Base-by-base conservation (phyloP, 2,113 vertebrate genomes). In the Cephalopterus ornatus region DNA sequence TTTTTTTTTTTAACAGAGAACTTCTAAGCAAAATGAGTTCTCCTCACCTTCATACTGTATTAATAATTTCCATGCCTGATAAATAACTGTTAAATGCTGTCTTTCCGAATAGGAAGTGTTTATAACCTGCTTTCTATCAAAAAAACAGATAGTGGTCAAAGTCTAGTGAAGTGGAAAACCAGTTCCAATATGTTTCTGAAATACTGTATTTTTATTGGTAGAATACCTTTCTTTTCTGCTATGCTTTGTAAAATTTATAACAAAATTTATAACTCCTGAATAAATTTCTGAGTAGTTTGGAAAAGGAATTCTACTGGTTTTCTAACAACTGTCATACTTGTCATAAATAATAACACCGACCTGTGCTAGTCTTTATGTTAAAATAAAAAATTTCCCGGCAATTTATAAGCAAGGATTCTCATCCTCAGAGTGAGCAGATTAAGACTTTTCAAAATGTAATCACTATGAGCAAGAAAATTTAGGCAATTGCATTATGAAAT, bases 241-340 rank as follows among this genome's bases (percentile, higher is more conserved):
- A 12, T 37, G 7, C 1, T 27, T 46, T 37, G 2, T 8, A 26
- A n/a, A n/a, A n/a, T n/a, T 17, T 30, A 63, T n/a, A 82, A 49
- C 59, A 42, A 42, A 67, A 63, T 16, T 46, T 18, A 7, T 24
- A 56, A 19, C 8, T 61, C 4, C 9, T 56, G 23, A 53, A 63
- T 50, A 50, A 58, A 75, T 53, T 53, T 71, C 39, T 5, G 0
- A 58, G 19, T 47, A 65, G 4, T 23, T 46, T 63, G 11, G 15
- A 68, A 89, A 68, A 18, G 0, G 2, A 56, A 49, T 71, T 93
- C 21, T 50, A 10, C 3, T 52, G 1, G 9, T 74, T 87, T 90
- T 70, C 11, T 30, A 39, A 32, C 0, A 0, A 2, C 22, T 44
- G 8, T 11, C 41, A 28, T 10, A 24, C 2, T 13, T 30, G 15